phyloP scores from a whole-genome alignment of 2,797 vertebrate species.

The Takifugu ocellatus region DNA sequence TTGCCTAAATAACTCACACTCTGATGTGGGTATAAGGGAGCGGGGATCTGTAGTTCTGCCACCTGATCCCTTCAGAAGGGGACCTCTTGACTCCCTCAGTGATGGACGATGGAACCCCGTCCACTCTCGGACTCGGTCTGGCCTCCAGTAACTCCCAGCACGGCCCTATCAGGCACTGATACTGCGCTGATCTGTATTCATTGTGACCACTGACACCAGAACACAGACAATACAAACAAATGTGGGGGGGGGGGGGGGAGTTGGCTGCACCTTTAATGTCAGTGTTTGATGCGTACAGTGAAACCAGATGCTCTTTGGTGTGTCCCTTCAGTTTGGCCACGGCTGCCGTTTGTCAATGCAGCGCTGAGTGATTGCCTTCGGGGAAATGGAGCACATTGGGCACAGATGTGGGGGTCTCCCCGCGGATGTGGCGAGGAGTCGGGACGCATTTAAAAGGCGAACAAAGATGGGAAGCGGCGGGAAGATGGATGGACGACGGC shows the following conservation, averaged over 20 bases:
- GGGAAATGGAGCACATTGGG: slow-evolving; percentile 49
- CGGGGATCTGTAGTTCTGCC: no score
- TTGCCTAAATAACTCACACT: no score
- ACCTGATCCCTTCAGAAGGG: no score
- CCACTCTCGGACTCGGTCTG: no score
- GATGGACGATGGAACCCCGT: no score
- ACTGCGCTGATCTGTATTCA: no score
- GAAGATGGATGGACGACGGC: slow-evolving; percentile 24
- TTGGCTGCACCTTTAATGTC: slow-evolving; percentile 30
- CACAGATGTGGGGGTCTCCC: slow-evolving; percentile 52
- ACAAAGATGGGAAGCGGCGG: slow-evolving; percentile 14
- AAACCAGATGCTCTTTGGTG: slow-evolving; percentile 54
- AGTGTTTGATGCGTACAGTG: slow-evolving; percentile 49
- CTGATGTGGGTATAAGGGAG: no score
- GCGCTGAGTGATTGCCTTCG: slow-evolving; percentile 20
- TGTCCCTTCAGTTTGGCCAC: slow-evolving; percentile 46
- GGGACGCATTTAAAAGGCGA: slow-evolving; percentile 4
- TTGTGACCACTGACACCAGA: no score
- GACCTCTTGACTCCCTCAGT: no score
- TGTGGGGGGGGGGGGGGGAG: slow-evolving; percentile 17
- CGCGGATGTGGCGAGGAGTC: slow-evolving; percentile 24
- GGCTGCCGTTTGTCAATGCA: slow-evolving; percentile 46
- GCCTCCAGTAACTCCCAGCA: no score
- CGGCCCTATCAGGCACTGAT: no score
- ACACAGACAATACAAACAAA: slow-evolving; percentile 24